Percentiles rank a stretch among this genome's conserved stretches.
Evolutionary conservation across 2,113 vertebrate species (phyloP).

Genomic region (Gavialis gangeticus): DNA sequence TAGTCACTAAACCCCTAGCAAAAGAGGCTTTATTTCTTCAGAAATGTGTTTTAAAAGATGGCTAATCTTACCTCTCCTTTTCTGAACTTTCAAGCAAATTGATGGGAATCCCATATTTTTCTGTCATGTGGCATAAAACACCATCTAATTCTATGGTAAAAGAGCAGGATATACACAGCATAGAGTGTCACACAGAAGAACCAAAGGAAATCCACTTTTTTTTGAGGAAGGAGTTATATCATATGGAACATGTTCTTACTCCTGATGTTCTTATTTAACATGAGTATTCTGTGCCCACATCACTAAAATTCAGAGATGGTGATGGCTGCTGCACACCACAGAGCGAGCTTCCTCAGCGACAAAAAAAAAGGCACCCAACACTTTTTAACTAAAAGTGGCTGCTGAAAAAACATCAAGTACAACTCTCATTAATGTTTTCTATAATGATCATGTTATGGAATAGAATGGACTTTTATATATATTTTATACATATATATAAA

Average conservation of each 20-base stretch:
- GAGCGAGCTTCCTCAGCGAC: not conserved
- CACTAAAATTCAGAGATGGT: not conserved
- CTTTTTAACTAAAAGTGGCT: not conserved
- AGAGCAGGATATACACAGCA: not conserved
- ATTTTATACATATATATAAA: not conserved
- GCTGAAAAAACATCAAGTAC: not conserved
- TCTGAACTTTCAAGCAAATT: not conserved
- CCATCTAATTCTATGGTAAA: not conserved
- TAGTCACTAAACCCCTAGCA: not conserved
- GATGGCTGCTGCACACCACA: conserved; percentile 10
- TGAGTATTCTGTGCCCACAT: not conserved
- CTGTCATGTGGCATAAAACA: not conserved
- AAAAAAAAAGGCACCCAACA: not conserved
- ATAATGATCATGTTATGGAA: not conserved
- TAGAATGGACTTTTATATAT: not conserved
- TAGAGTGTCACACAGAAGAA: conserved; percentile 16
- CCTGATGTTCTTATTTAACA: too few species aligned
- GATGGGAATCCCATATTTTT: not conserved
- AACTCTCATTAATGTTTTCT: not conserved
- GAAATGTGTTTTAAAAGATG: not conserved
- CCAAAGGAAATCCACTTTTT: not conserved
- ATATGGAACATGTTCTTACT: not conserved
- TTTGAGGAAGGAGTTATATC: not conserved
- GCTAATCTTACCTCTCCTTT: not conserved
- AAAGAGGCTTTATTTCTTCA: not conserved